phyloP scores from a whole-genome alignment of 1,140 invertebrate genomes.

The Rhagoletis zephyria region DNA sequence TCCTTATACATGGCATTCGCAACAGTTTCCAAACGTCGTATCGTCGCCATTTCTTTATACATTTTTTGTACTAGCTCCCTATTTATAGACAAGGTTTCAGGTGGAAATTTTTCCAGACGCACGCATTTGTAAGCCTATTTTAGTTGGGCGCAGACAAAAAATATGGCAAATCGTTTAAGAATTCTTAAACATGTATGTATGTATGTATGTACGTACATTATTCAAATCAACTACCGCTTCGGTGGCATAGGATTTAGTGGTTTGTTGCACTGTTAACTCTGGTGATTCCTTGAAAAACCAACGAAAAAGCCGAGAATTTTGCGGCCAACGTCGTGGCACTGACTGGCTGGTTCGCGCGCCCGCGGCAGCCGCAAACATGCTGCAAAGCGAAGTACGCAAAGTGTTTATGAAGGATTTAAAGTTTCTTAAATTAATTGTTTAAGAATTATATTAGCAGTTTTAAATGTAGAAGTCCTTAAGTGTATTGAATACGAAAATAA shows the following conservation, averaged over 20 bases:
- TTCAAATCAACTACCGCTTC: neutral
- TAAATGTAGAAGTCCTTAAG: neutral
- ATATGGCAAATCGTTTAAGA: neutral
- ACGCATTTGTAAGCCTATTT: conserved; percentile 15
- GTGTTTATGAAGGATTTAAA: neutral
- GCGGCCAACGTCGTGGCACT: neutral
- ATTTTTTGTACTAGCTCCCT: conserved; percentile 78
- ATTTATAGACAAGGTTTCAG: neutral
- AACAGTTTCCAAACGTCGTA: conserved; percentile 82
- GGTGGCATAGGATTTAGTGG: neutral
- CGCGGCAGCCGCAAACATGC: neutral
- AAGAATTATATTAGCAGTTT: neutral
- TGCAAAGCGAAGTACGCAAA: neutral
- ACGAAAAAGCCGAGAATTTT: conserved; percentile 8
- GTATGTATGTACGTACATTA: neutral
- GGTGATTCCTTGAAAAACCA: neutral
- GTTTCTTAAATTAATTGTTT: neutral
- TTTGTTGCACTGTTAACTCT: neutral
- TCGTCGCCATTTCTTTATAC: conserved; percentile 80
- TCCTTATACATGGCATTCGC: conserved; percentile 84
- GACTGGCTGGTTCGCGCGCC: neutral
- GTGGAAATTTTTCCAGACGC: neutral
- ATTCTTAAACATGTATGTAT: neutral
- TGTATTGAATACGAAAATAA: neutral
- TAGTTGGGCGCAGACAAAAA: neutral